phyloP scores from a whole-genome alignment of 2,888 invertebrate species.

The Drosophila phalerata region DNA sequence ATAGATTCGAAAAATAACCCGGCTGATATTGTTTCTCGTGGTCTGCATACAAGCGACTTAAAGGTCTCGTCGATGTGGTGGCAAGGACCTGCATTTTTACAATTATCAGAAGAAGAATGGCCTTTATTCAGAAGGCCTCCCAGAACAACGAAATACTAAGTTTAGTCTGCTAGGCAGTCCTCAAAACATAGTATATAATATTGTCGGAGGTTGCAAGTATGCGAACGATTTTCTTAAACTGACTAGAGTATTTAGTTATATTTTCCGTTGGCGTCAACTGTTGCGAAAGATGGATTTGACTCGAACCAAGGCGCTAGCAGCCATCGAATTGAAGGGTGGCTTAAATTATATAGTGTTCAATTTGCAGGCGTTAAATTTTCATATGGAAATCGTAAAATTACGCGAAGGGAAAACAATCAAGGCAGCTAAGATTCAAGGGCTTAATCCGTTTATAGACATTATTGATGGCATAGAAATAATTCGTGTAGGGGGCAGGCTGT shows the following conservation, averaged over 20 bases:
- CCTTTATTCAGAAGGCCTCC: neutral
- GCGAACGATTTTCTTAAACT: neutral
- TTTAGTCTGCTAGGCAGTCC: conserved; percentile 1
- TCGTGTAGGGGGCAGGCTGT: neutral
- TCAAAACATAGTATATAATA: neutral
- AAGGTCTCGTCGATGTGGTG: neutral
- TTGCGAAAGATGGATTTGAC: neutral
- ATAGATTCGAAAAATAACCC: neutral
- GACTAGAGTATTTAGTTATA: neutral
- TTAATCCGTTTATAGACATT: neutral
- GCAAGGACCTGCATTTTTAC: neutral
- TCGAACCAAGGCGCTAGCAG: neutral
- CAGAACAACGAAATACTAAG: neutral
- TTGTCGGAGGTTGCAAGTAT: neutral
- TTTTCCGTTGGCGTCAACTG: neutral
- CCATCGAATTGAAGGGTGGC: neutral
- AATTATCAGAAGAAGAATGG: neutral
- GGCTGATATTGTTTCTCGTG: neutral
- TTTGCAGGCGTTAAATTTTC: neutral
- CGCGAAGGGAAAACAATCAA: neutral
- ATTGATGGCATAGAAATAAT: neutral
- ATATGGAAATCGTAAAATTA: neutral
- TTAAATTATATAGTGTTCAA: neutral
- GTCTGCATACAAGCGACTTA: neutral
- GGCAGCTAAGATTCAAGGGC: neutral